These are phyloP conservation scores for Lycophotia porphyrea DNA, from an alignment of 2,888 invertebrate genomes.

Conservation along the genomic window DNA sequence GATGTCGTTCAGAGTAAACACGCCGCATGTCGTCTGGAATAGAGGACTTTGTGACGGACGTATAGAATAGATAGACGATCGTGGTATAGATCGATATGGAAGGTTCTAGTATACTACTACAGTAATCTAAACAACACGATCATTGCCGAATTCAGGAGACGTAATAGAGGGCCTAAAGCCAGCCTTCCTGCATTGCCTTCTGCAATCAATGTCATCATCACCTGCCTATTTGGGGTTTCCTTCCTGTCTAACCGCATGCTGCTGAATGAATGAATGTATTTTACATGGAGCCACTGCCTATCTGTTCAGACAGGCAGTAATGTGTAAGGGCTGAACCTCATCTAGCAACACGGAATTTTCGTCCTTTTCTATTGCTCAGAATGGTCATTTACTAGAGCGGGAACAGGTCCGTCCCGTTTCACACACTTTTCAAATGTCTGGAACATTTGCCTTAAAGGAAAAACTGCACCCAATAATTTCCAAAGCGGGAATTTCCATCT, in stretches of 20 bases:
- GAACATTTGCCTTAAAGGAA: not conserved
- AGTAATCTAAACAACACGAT: not conserved
- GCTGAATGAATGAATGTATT: no score
- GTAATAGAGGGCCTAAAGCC: no score
- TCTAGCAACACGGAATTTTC: no score
- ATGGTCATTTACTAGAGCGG: no score
- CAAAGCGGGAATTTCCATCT: conserved; percentile 43
- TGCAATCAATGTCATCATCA: not conserved
- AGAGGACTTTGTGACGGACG: not conserved
- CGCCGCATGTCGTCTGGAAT: conserved; percentile 12
- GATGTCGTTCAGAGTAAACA: conserved; percentile 39
- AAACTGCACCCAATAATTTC: conserved; percentile 37
- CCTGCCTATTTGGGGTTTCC: not conserved
- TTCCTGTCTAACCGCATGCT: no score
- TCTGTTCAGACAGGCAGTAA: no score
- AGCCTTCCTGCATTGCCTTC: no score
- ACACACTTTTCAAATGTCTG: not conserved
- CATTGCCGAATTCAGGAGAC: not conserved
- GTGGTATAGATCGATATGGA: not conserved
- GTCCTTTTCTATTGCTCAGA: no score
- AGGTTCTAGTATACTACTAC: not conserved
- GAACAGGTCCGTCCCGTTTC: not conserved
- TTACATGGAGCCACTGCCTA: no score
- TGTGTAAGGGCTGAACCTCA: no score
- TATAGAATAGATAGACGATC: not conserved